A percentile compares a stretch with the other conserved stretches of the same genome.
Evolutionary conservation across 2,888 invertebrate genomes (phyloP).

Genomic region (Nemurella pictetii): DNA sequence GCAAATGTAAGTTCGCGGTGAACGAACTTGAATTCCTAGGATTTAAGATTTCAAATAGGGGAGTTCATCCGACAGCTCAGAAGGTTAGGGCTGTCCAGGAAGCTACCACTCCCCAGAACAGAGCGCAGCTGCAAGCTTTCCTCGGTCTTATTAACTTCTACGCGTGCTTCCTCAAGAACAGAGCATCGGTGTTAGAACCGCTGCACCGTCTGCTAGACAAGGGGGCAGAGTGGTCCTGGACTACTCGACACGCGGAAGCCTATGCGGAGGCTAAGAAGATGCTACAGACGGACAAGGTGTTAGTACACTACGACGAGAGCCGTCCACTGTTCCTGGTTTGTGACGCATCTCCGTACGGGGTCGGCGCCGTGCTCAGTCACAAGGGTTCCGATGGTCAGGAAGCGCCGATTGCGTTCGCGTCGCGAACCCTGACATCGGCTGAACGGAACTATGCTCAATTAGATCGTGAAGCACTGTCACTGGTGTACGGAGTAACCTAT

Average conservation of each 20-base stretch:
- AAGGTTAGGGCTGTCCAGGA: neutral
- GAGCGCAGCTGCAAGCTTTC: neutral
- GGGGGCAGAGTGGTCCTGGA: neutral
- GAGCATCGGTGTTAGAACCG: slow-evolving; percentile 5
- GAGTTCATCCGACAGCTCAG: neutral
- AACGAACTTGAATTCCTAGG: neutral
- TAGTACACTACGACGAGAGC: no score
- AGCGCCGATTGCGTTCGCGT: neutral
- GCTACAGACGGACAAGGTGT: no score
- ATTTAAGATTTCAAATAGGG: neutral
- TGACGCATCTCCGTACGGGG: no score
- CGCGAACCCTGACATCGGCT: neutral
- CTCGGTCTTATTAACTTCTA: slow-evolving; percentile 6
- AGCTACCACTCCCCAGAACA: neutral
- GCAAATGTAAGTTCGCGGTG: neutral
- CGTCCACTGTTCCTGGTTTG: neutral
- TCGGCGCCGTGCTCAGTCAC: neutral
- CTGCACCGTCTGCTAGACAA: slow-evolving; percentile 14
- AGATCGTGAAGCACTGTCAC: neutral
- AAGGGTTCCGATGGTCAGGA: neutral
- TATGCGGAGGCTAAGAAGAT: neutral
- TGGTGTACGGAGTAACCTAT: neutral
- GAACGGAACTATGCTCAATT: neutral
- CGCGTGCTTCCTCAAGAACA: neutral
- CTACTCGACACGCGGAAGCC: neutral